phyloP scores from a whole-genome alignment of 1,140 invertebrate genomes.

The Tetramorium simillimum region DNA sequence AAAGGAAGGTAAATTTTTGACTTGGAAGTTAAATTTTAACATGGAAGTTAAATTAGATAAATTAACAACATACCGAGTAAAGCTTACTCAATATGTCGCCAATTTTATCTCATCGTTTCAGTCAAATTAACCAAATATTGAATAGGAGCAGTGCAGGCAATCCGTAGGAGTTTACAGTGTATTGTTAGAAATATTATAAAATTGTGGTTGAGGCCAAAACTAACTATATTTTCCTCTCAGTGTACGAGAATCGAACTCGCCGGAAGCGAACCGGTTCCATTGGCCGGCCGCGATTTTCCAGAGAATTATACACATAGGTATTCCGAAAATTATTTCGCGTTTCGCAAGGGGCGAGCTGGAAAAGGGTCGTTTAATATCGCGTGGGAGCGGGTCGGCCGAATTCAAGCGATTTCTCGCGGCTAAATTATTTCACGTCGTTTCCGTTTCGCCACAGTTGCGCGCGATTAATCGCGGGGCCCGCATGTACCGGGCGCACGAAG shows the following conservation, averaged over 20 bases:
- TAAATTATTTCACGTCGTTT: constrained; percentile 30
- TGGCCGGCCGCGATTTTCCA: background rate
- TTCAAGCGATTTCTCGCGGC: background rate
- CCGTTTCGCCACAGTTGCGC: background rate
- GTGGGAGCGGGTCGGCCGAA: background rate
- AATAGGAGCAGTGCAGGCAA: too few species aligned
- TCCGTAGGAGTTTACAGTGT: too few species aligned
- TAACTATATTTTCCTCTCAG: too few species aligned
- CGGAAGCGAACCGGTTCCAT: background rate
- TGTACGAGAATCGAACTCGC: background rate
- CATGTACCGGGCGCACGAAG: background rate
- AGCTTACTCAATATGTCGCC: too few species aligned
- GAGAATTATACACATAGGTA: background rate
- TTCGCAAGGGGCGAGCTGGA: background rate
- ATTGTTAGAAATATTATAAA: too few species aligned
- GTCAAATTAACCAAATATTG: too few species aligned
- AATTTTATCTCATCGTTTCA: too few species aligned
- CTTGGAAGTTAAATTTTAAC: too few species aligned
- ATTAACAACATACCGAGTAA: too few species aligned
- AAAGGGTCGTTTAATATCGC: background rate
- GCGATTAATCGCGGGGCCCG: background rate
- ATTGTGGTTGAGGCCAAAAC: too few species aligned
- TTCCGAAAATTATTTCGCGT: background rate
- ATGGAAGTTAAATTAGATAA: too few species aligned
- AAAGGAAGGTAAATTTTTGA: too few species aligned